Evolutionary conservation across 2,113 vertebrate species (phyloP).

Genomic region (Ia io): DNA sequence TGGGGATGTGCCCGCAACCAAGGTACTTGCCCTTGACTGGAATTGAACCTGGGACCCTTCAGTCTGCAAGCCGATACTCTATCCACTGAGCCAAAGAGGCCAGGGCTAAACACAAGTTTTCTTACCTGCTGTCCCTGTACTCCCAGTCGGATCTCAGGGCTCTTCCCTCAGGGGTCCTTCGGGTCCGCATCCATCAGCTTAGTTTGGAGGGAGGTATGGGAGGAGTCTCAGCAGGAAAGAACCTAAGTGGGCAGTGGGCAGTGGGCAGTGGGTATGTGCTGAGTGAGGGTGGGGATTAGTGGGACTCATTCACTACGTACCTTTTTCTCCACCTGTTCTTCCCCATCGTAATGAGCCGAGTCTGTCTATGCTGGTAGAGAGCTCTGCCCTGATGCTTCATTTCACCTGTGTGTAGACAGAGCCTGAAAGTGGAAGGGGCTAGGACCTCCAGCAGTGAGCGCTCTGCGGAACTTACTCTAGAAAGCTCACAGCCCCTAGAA

Average conservation of each 20-base stretch:
- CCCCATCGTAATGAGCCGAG: too few relatives aligned
- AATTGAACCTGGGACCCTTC: too few relatives aligned
- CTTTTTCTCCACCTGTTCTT: not conserved
- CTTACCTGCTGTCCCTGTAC: not conserved
- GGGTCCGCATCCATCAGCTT: not conserved
- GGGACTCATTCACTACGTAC: not conserved
- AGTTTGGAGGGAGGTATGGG: not conserved
- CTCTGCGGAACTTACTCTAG: not conserved
- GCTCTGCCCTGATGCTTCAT: not conserved
- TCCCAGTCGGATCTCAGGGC: not conserved
- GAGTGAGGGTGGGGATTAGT: not conserved
- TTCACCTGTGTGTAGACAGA: not conserved
- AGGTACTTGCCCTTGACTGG: too few relatives aligned
- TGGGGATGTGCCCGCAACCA: too few relatives aligned
- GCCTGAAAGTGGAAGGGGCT: not conserved
- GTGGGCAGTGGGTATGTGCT: not conserved
- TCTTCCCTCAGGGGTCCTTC: not conserved
- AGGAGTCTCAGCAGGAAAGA: not conserved
- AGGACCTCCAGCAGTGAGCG: not conserved
- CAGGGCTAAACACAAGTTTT: not conserved
- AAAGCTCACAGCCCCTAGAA: not conserved
- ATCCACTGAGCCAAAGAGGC: too few relatives aligned
- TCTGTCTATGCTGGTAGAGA: not conserved
- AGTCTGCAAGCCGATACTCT: too few relatives aligned
- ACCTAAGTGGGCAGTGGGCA: not conserved